A percentile compares a stretch with the other conserved stretches of the same genome.
Evolutionary conservation across 2,797 vertebrate species (phyloP).

Genomic region (Graptemys geographica): DNA sequence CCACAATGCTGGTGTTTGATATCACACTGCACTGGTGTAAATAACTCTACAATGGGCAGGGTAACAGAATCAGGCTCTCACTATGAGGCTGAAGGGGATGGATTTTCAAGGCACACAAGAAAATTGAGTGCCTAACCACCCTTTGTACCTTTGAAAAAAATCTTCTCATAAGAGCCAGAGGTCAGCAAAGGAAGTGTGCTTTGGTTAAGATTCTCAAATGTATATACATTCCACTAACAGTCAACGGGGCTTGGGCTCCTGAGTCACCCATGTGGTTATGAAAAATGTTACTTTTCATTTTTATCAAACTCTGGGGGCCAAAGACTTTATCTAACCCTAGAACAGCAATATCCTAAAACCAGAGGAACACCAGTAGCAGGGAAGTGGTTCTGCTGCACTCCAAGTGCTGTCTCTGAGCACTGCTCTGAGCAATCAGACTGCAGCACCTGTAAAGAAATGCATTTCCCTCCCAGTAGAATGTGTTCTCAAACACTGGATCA

Average conservation of each 20-base stretch:
- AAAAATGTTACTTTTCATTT: not conserved
- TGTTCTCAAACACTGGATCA: not conserved
- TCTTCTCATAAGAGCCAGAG: not conserved
- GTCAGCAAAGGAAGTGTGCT: not conserved
- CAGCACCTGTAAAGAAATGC: not conserved
- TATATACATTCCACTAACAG: not conserved
- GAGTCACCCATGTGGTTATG: not conserved
- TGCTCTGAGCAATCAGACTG: not conserved
- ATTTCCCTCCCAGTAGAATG: not conserved
- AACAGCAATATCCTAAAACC: not conserved
- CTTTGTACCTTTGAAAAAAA: not conserved
- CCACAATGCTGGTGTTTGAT: not conserved
- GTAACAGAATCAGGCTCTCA: not conserved
- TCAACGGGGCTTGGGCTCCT: not conserved
- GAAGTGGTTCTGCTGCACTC: not conserved
- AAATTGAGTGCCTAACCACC: too few species aligned
- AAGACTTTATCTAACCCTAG: not conserved
- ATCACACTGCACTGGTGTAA: not conserved
- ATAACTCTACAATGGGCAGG: not conserved
- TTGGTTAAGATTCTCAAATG: not conserved
- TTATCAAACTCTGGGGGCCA: not conserved
- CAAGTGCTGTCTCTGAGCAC: not conserved
- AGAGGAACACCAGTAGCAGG: not conserved
- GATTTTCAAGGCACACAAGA: too few species aligned
- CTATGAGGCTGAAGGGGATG: too few species aligned